Percentiles rank a stretch among this genome's conserved stretches.
phyloP scores from a whole-genome alignment of 2,888 invertebrate species.

The Pycnomerus fuliginosus region DNA sequence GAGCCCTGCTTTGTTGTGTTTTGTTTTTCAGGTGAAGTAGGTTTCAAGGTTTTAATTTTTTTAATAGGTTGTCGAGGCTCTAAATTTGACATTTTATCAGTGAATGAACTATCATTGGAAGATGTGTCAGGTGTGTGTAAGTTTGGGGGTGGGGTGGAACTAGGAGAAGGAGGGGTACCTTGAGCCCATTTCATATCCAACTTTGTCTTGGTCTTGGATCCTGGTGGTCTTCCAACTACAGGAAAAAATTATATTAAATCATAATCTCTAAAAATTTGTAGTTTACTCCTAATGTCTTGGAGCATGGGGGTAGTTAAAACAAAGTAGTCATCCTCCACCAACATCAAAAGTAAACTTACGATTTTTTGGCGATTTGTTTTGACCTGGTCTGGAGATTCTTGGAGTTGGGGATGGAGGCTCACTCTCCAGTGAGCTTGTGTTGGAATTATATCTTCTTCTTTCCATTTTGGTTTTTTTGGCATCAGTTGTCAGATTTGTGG shows the following conservation, averaged over 20 bases:
- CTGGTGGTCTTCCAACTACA: constrained; percentile 57
- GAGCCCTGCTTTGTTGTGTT: no score
- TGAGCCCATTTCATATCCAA: constrained; percentile 48
- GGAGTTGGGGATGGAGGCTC: constrained; percentile 56
- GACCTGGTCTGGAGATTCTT: constrained; percentile 51
- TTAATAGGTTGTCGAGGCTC: constrained; percentile 23
- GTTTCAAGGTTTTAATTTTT: constrained; percentile 38
- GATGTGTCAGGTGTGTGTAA: constrained; percentile 25
- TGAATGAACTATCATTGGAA: constrained; percentile 26
- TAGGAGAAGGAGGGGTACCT: constrained; percentile 43
- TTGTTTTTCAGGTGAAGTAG: constrained; percentile 12
- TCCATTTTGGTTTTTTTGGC: constrained; percentile 41
- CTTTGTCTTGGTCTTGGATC: constrained; percentile 44
- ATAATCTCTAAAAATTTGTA: neutral
- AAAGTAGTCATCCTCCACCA: constrained; percentile 11
- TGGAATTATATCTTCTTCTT: constrained; percentile 57
- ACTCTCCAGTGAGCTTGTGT: constrained; percentile 54
- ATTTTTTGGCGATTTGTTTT: constrained; percentile 21
- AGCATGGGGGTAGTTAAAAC: neutral
- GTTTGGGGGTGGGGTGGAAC: constrained; percentile 30
- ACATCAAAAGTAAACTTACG: constrained; percentile 24
- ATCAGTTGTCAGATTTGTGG: constrained; percentile 43
- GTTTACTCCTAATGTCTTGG: neutral
- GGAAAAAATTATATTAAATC: constrained; percentile 25
- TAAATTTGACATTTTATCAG: constrained; percentile 15